phyloP scores from a whole-genome alignment of 2,888 invertebrate species.

The Ariolimax columbianus region DNA sequence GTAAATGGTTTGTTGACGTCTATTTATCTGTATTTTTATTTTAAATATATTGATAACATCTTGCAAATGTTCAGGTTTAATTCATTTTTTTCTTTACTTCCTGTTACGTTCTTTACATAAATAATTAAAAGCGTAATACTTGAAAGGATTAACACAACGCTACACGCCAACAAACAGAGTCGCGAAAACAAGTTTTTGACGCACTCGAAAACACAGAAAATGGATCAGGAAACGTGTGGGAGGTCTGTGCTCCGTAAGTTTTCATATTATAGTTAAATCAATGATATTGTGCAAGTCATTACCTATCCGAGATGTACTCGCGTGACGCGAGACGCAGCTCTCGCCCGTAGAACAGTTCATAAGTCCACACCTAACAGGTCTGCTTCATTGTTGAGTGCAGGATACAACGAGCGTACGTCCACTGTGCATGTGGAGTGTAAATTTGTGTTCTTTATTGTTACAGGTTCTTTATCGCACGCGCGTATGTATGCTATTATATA shows the following conservation, averaged over 20 bases:
- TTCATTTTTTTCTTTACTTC: background rate
- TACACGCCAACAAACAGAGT: background rate
- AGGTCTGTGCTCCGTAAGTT: background rate
- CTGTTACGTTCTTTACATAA: background rate
- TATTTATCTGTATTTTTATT: too few species aligned
- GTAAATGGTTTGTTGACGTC: too few species aligned
- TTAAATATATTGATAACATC: too few species aligned
- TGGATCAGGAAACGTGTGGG: background rate
- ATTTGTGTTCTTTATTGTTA: background rate
- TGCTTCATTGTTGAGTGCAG: constrained; percentile 7
- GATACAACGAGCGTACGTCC: background rate
- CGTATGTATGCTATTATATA: background rate
- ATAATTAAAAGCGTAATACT: background rate
- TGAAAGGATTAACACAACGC: background rate
- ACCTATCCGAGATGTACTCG: background rate
- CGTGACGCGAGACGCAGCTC: background rate
- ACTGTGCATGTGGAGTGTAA: background rate
- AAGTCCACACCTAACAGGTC: constrained; percentile 15
- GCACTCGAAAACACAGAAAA: constrained; percentile 6
- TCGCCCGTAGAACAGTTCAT: background rate
- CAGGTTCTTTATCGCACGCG: constrained; percentile 14
- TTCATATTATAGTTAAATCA: constrained; percentile 13
- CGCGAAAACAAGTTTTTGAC: background rate
- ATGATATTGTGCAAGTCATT: constrained; percentile 33
- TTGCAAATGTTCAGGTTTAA: background rate